Conservation (phyloP, 2,797 vertebrate genomes). For the Trematomus bernacchii region DNA sequence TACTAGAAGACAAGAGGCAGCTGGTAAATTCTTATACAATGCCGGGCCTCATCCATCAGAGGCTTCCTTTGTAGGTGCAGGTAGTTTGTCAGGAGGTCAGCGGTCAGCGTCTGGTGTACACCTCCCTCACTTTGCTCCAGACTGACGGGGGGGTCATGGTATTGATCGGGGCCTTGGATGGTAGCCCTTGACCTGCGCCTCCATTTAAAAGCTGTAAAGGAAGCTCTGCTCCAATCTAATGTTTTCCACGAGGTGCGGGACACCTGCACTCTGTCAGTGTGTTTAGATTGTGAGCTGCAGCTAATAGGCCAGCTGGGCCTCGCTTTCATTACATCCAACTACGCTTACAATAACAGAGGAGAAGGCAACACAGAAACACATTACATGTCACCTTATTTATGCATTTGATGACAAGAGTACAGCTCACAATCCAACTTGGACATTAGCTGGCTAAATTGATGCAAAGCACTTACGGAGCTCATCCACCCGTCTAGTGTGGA, state of each 20-base stretch:
- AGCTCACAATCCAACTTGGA: conserved; percentile 75
- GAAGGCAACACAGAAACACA: conserved; percentile 78
- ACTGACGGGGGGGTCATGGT: conserved; percentile 65
- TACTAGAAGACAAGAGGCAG: conserved; percentile 70
- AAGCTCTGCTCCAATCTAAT: conserved; percentile 88
- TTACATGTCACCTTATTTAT: conserved; percentile 81
- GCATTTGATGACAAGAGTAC: conserved; percentile 75
- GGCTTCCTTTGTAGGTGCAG: conserved; percentile 71
- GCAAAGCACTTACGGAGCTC: conserved; percentile 82
- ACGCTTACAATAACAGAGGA: conserved; percentile 83
- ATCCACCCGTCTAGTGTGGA: conserved; percentile 72
- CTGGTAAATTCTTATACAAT: conserved; percentile 73
- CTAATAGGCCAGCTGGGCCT: conserved; percentile 84
- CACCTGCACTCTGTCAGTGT: conserved; percentile 92
- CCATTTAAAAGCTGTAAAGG: conserved; percentile 89
- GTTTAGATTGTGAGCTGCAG: conserved; percentile 86
- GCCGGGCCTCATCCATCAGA: conserved; percentile 74
- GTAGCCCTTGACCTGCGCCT: conserved; percentile 87
- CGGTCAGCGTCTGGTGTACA: conserved; percentile 78
- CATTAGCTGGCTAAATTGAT: conserved; percentile 83
- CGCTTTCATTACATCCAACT: conserved; percentile 76
- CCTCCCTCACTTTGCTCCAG: conserved; percentile 57
- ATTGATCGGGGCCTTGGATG: conserved; percentile 84
- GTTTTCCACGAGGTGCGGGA: conserved; percentile 87
- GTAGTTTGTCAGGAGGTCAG: conserved; percentile 77